Base-by-base conservation (phyloP, 2,113 vertebrate species). In the Apodemus speciosus region DNA sequence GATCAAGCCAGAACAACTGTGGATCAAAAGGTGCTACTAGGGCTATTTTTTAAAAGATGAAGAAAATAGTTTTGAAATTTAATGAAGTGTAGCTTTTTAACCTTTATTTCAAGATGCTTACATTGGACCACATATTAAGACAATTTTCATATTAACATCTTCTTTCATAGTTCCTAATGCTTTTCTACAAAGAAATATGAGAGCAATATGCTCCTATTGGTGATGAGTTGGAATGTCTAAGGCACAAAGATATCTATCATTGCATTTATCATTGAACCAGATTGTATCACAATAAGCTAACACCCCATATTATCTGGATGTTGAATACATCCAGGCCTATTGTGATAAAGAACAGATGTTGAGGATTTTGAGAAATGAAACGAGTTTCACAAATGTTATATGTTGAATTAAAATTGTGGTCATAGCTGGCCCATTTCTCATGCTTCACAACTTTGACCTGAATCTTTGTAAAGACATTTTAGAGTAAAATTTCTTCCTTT, bases 301-400 rank as follows among this genome's bases (percentile, higher is more conserved):
- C 88, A 60, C 7, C 27, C 9, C 51, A 15, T 72, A 2, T 81
- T 88, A 88, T 25, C 25, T 68, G 15, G 38, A 53, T 30, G 86
- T 69, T 85, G 62, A 69, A 18, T 79, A 93, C 1, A 62, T 30
- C 9, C 7, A 88, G 92, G 84, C 56, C 84, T 85, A 9, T 56
- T 83, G 77, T 86, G 85, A 6, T 71, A 89, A 83, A 96, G 53
- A 97, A 77, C 84, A 97, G 97, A 96, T 97, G 92, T 93, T 95
- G 69, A 81, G 64, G 83, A 49, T 85, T 96, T 96, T 95, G 56
- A 92, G 90, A 96, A 95, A 96, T 89, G 56, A 97, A 97, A 58
- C 35, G 94, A 53, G 62, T 92, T 97, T 96, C 86, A 94, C 91
- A 75, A 94, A 89, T 35, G 38, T 56, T 91, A 60, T 85, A 53